phyloP scores from a whole-genome alignment of 2,888 invertebrate species.

The Harpalus rubripes region DNA sequence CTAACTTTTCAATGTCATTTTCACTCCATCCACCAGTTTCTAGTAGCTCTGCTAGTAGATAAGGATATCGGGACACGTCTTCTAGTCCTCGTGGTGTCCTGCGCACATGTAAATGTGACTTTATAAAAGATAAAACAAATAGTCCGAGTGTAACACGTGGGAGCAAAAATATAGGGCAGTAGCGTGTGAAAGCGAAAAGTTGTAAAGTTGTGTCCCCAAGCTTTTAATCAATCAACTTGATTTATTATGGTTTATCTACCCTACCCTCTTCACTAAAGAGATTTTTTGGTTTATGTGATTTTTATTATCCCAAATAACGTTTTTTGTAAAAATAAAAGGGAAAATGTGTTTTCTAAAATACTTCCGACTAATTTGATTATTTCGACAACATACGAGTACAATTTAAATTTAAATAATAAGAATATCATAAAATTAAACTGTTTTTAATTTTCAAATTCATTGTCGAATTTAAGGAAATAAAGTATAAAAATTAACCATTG shows the following conservation, averaged over 20 bases:
- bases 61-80: constrained; percentile 78
- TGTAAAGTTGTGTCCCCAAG: not conserved
- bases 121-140: too few species aligned
- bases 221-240: constrained; percentile 57
- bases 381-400: too few species aligned
- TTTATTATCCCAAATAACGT: not conserved
- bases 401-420: too few species aligned
- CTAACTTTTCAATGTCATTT: constrained; percentile 73
- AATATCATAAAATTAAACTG: too few species aligned
- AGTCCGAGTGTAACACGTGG: not conserved
- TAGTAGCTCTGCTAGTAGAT: constrained; percentile 78
- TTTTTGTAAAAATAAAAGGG: not conserved
- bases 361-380: too few species aligned
- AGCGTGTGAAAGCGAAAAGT: constrained; percentile 2
- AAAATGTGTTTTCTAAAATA: not conserved
- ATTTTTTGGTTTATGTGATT: constrained; percentile 25
- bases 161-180: not conserved
- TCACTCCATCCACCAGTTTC: constrained; percentile 79
- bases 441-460: too few species aligned
- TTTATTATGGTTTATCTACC: constrained; percentile 35
- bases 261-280: constrained; percentile 1
- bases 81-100: constrained; percentile 79
- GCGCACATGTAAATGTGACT: not conserved
- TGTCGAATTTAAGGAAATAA: too few species aligned
- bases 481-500: too few species aligned